Conservation (phyloP, 2,888 invertebrate genomes). For the Thecophora atra region DNA sequence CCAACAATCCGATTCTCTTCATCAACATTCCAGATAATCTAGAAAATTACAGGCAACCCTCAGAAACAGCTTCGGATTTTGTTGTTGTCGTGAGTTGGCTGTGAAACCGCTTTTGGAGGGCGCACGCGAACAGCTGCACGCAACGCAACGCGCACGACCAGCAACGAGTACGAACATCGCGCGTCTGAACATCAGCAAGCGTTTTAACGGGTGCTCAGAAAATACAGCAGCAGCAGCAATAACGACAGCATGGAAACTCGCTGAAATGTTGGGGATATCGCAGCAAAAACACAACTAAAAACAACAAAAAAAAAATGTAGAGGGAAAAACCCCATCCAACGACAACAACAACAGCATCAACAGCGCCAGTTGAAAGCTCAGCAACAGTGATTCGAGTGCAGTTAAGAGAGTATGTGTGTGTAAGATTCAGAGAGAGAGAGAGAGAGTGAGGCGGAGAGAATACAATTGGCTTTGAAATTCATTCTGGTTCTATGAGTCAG, state of each 20-base stretch:
- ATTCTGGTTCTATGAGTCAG: too few species aligned
- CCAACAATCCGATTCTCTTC: neutral
- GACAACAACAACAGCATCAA: too few species aligned
- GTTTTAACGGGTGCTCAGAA: slow-evolving; percentile 46
- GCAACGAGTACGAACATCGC: slow-evolving; percentile 46
- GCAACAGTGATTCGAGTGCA: neutral
- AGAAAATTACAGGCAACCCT: slow-evolving; percentile 15
- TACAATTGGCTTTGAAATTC: too few species aligned
- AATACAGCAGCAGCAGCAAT: slow-evolving; percentile 19
- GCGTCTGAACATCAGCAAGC: slow-evolving; percentile 51
- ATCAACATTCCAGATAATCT: neutral
- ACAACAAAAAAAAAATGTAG: too few species aligned
- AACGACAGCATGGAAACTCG: neutral
- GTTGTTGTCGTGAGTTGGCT: neutral
- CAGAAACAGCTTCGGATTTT: neutral
- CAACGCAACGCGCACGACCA: slow-evolving; percentile 39
- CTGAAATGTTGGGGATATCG: slow-evolving; percentile 4
- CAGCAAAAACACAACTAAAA: neutral
- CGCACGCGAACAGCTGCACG: slow-evolving; percentile 16
- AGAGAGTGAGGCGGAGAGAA: too few species aligned
- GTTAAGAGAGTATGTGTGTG: too few species aligned
- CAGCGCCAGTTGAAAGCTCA: neutral
- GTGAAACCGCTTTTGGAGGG: slow-evolving; percentile 3
- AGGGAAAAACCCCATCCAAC: too few species aligned
- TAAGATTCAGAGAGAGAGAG: too few species aligned